phyloP scores from a whole-genome alignment of 2,888 invertebrate species.

The Petrolisthes manimaculis region DNA sequence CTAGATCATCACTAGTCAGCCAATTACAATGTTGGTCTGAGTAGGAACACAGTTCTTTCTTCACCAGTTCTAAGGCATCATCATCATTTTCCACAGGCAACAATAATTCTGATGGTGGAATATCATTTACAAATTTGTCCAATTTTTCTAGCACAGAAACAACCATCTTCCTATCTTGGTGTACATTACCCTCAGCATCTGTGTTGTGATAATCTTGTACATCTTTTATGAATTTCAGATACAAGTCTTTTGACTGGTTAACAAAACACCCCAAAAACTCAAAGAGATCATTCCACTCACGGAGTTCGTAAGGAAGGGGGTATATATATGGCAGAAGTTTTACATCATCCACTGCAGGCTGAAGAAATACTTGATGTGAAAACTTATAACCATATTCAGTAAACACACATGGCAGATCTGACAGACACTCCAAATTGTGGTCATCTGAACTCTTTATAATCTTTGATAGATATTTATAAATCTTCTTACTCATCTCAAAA shows the following conservation, averaged over 20 bases:
- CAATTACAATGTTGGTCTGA: slow-evolving; percentile 24
- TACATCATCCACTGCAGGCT: background rate
- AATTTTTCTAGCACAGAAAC: slow-evolving; percentile 32
- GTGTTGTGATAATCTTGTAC: slow-evolving; percentile 5
- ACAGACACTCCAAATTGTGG: background rate
- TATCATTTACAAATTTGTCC: background rate
- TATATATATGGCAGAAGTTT: slow-evolving; percentile 28
- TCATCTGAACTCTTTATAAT: background rate
- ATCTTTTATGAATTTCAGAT: background rate
- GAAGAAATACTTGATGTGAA: slow-evolving; percentile 24
- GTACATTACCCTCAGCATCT: background rate
- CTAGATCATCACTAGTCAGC: slow-evolving; percentile 37
- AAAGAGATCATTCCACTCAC: slow-evolving; percentile 14
- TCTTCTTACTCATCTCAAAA: background rate
- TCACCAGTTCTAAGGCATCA: slow-evolving; percentile 15
- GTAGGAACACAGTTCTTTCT: slow-evolving; percentile 18
- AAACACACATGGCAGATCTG: slow-evolving; percentile 1
- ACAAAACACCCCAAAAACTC: slow-evolving; percentile 23
- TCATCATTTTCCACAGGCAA: slow-evolving; percentile 31
- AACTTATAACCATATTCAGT: slow-evolving; percentile 32
- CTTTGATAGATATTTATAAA: slow-evolving; percentile 11
- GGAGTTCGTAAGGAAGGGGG: slow-evolving; percentile 23
- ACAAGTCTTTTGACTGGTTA: slow-evolving; percentile 10
- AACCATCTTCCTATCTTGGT: slow-evolving; percentile 15
- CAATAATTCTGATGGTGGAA: slow-evolving; percentile 16